Percentiles rank a stretch among this genome's conserved stretches.
phyloP scores from a whole-genome alignment of 1,140 invertebrate genomes.

The Philotrypesis tridentata region DNA sequence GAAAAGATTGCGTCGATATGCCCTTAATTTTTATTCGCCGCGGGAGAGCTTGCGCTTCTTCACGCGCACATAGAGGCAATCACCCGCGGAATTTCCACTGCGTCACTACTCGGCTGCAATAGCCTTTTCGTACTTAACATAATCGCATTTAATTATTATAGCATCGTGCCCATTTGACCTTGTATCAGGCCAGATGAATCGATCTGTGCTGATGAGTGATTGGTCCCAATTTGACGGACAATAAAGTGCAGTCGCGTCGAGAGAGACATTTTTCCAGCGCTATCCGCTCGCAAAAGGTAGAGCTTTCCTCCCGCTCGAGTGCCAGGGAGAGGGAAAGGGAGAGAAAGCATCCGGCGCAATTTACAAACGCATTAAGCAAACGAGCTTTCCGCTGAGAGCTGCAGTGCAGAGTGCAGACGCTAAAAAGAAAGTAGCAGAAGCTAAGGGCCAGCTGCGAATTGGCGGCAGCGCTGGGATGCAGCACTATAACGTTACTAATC shows the following conservation, averaged over 20 bases:
- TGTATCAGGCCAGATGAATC: not conserved
- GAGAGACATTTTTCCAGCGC: no score
- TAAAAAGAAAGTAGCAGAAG: not conserved
- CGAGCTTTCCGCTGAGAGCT: conserved; percentile 14
- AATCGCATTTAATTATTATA: not conserved
- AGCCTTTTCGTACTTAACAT: not conserved
- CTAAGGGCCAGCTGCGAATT: not conserved
- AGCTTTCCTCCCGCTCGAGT: no score
- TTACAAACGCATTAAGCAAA: conserved; percentile 37
- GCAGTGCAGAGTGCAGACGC: no score
- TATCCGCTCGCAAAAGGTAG: no score
- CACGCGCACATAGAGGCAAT: not conserved
- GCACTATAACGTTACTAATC: conserved; percentile 25
- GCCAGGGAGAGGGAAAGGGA: not conserved
- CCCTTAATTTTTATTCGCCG: not conserved
- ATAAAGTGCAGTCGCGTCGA: no score
- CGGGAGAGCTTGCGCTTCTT: no score
- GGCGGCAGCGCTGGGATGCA: not conserved
- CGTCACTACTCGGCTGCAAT: not conserved
- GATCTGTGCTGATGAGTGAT: no score
- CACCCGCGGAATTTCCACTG: not conserved
- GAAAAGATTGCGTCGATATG: not conserved
- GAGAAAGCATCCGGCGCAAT: conserved; percentile 12
- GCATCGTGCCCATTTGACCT: not conserved
- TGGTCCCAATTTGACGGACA: no score